phyloP scores from a whole-genome alignment of 2,797 vertebrate genomes.

The Arrhamphus sclerolepis region DNA sequence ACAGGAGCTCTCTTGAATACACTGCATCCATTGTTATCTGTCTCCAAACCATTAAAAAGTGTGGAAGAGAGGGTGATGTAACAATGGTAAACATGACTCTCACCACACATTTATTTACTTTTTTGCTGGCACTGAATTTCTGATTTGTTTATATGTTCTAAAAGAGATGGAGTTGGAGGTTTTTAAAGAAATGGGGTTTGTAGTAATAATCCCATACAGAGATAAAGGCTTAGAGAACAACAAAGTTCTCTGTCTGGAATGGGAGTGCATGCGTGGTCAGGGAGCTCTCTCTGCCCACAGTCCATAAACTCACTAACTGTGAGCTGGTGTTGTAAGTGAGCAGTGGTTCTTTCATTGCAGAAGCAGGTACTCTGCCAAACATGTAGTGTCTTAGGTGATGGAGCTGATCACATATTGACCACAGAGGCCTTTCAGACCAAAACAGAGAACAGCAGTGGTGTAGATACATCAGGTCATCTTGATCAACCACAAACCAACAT shows the following conservation, averaged over 20 bases:
- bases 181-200: too few species aligned
- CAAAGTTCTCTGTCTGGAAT: constrained; percentile 35
- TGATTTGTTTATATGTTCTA: too few species aligned
- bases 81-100: too few species aligned
- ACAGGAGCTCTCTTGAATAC: too few species aligned
- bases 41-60: too few species aligned
- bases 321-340: constrained; percentile 45
- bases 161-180: too few species aligned
- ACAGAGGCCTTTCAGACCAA: constrained; percentile 29
- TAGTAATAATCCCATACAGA: constrained; percentile 2
- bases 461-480: constrained; percentile 4
- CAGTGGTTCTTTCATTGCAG: constrained; percentile 35
- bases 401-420: constrained; percentile 16
- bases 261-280: constrained; percentile 34
- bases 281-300: constrained; percentile 36
- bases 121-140: too few species aligned
- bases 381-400: too few species aligned
- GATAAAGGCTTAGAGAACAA: constrained; percentile 18
- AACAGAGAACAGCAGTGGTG: constrained; percentile 32
- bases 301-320: constrained; percentile 35
- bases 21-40: too few species aligned
- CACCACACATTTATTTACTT: too few species aligned
- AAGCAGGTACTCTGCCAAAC: constrained; percentile 32
- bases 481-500: too few species aligned
- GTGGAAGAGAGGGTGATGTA: too few species aligned